phyloP scores from a whole-genome alignment of 2,797 vertebrate species.

The Eurystomus glaucurus region DNA sequence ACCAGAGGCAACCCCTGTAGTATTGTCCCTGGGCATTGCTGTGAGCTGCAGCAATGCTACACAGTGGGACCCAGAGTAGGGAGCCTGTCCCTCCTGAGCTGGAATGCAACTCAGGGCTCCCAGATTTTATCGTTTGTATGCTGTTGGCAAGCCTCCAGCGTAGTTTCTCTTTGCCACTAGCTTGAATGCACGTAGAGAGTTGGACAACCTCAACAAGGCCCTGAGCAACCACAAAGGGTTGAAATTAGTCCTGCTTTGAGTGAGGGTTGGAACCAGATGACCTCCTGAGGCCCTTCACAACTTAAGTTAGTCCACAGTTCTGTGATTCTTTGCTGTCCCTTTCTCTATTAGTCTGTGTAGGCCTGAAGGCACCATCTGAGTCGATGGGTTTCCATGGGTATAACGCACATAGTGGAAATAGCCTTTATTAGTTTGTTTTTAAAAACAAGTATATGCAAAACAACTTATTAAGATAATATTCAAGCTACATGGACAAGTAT shows the following conservation, averaged over 20 bases:
- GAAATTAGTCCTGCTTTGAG: background rate
- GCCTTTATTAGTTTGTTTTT: background rate
- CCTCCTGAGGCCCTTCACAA: background rate
- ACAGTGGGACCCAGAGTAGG: fast-evolving
- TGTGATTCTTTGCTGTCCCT: background rate
- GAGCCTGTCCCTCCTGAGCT: background rate
- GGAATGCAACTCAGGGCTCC: background rate
- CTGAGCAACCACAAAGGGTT: background rate
- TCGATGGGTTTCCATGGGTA: background rate
- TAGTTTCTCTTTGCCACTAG: background rate
- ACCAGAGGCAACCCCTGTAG: background rate
- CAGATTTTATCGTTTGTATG: background rate
- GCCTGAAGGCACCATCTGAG: background rate
- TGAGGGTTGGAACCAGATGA: fast-evolving
- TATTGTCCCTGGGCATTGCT: background rate
- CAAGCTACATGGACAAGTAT: background rate
- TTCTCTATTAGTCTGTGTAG: background rate
- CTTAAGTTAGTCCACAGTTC: background rate
- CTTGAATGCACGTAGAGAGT: fast-evolving
- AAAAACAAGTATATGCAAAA: background rate
- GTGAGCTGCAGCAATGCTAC: fast-evolving
- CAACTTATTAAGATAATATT: background rate
- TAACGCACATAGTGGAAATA: background rate
- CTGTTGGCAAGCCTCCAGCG: background rate
- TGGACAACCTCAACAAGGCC: background rate